Base-by-base conservation (phyloP, 2,113 vertebrate species). In the Protomyctophum bolini region DNA sequence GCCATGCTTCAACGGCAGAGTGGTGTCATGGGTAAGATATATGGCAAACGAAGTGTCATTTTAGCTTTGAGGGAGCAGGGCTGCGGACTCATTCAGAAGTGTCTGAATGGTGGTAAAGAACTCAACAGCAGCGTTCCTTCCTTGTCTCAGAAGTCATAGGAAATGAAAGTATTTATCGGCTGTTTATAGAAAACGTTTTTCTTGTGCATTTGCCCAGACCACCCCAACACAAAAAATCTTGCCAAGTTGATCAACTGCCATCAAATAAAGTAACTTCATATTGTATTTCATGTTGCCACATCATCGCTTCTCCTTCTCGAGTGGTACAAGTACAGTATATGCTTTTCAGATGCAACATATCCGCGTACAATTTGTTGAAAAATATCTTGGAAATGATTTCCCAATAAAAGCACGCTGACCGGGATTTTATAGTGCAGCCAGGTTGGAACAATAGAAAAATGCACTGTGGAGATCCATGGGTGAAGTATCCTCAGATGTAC, bases 1-100 rank as follows among this genome's bases (percentile, higher is more conserved):
- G 64, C 96, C 96, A 4, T 97, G 96, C 88, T 97, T 97, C 90
- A 97, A 97, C 9, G 96, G 96, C 75, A 89, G 96, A 86, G 96
- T 97, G 64, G 96, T 97, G 54, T 97, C 96, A 83, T 97, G 96
- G 96, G 96, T 97, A 92, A 94, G 94, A 61, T 48, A 66, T 64
- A 4, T 41, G 33, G 64, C 12, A 66, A 71, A 68, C 21, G 41
- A 61, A 55, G n/a, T 75, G 2, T 66, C 58, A 0, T 68, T 12
- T 46, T 33, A 10, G 10, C 28, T 58, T 6, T n/a, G 14, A 14
- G 54, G 54, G 54, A n/a, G 54, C 11, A 28, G 6, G 28, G 57
- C 12, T 41, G 5, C 33, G 33, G 33, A 41, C 33, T 41, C 33
- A 41, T 41, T 41, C 33, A 41, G 33, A 41, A 41, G 1, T 41